Evolutionary conservation across 2,888 invertebrate genomes (phyloP), one percentile per base, ranked within the genome.

Genomic region (Mycalesis mineus): DNA sequence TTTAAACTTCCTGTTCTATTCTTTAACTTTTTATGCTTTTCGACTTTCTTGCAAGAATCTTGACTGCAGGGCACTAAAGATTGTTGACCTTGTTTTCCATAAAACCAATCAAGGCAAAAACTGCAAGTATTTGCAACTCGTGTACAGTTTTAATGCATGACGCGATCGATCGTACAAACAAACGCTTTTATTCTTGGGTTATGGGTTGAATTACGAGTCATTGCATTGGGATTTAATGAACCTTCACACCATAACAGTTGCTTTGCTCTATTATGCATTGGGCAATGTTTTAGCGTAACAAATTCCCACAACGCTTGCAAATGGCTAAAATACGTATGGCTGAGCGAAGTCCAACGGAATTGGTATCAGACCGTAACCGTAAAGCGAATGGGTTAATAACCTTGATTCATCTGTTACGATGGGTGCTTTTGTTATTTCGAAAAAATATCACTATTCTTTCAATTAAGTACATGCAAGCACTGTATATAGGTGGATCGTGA

Each of bases 311-410:
- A 15, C 53, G 57, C 48, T 60, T 60, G 49, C 55, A 52, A 60
- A 57, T 57, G 45, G 59, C 42, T 61, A 57, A 60, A 55, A 57
- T 54, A 63, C 54, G 50, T 59, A 61, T 40, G 49, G 60, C 52
- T 41, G 60, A 57, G 52, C 59, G 53, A 77, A 81, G 73, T 75
- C 69, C 71, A 70, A 75, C 76, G 70, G 71, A 74, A 74, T 75
- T 74, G 73, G 78, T 82, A 86, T 79, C 82, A 82, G 85, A 86
- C 80, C 84, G 83, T 80, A 84, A 83, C 84, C 48, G 52, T 54
- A 57, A 54, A 61, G 74, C 68, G 81, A 80, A 81, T 82, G 75
- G 84, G 85, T 85, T 82, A 86, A 84, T 80, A 84, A 86, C 85
- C 86, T 85, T 84, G 77, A 81, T 82, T 80, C 78, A 75, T 82